A percentile compares a stretch with the other conserved stretches of the same genome.
These are phyloP conservation scores for Aulostomus chinensis DNA, from an alignment of 2,797 vertebrate genomes.

Conservation along the genomic window DNA sequence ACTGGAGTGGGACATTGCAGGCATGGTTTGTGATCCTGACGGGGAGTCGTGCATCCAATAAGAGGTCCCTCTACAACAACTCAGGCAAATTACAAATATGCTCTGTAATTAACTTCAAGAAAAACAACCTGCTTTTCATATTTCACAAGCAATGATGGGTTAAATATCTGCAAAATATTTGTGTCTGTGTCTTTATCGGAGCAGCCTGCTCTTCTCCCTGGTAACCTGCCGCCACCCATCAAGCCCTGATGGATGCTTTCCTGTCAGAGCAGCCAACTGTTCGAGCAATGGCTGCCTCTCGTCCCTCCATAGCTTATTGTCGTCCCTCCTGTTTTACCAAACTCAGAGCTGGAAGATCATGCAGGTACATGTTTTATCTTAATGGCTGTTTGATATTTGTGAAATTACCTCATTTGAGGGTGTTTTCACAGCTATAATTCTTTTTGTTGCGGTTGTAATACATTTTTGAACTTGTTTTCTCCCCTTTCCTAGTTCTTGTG, in stretches of 20 bases:
- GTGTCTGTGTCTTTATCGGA: slow-evolving; percentile 12
- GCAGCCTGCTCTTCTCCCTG: slow-evolving; percentile 11
- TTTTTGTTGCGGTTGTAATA: too few relatives aligned
- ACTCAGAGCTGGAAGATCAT: slow-evolving; percentile 27
- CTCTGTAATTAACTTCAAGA: slow-evolving; percentile 19
- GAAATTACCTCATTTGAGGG: slow-evolving; percentile 45
- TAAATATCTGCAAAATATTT: slow-evolving; percentile 23
- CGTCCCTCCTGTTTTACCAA: slow-evolving; percentile 8
- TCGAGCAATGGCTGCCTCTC: slow-evolving; percentile 31
- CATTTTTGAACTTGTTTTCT: too few relatives aligned
- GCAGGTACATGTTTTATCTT: slow-evolving; percentile 41
- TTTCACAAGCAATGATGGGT: slow-evolving; percentile 24
- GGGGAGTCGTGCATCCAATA: slow-evolving; percentile 29
- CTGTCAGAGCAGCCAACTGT: slow-evolving; percentile 74
- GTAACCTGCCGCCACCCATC: slow-evolving; percentile 42
- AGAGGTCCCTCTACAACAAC: slow-evolving; percentile 30
- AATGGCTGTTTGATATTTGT: slow-evolving; percentile 57
- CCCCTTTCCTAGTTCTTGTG: too few relatives aligned
- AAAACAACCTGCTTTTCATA: slow-evolving; percentile 18
- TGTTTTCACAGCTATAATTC: too few relatives aligned
- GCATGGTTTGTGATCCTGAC: slow-evolving; percentile 28
- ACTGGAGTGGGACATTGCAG: slow-evolving; percentile 39
- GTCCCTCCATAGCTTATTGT: neutral
- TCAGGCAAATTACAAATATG: slow-evolving; percentile 32
- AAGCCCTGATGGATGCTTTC: slow-evolving; percentile 71